phyloP scores from a whole-genome alignment of 2,113 vertebrate genomes.

The Sterrhoptilus dennistouni region DNA sequence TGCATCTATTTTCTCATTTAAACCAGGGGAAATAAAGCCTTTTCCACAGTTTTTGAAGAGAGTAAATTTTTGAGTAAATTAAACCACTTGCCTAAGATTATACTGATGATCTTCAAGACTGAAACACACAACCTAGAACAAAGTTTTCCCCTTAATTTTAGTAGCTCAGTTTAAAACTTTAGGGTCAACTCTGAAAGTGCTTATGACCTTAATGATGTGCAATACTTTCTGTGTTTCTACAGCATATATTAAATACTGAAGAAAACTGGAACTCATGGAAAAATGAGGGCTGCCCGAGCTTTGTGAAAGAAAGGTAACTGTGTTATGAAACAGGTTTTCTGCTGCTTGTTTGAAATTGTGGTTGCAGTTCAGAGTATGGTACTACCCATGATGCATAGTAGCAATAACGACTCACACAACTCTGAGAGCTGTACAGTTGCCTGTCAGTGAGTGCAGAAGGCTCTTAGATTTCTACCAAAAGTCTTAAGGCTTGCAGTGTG shows the following conservation, averaged over 20 bases:
- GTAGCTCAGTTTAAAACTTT: not conserved
- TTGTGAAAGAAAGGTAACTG: conserved; percentile 94
- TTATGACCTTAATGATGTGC: not conserved
- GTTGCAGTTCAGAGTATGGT: not conserved
- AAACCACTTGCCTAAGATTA: not conserved
- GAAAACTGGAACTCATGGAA: conserved; percentile 99
- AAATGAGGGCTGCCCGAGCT: conserved; percentile 97
- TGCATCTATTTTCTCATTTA: not conserved
- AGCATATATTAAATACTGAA: conserved; percentile 97
- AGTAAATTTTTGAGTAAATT: not conserved
- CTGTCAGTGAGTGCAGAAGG: not conserved
- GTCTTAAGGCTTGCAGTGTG: not conserved
- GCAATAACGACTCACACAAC: fast-evolving
- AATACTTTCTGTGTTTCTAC: conserved; percentile 10
- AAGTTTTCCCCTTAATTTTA: not conserved
- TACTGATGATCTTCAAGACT: not conserved
- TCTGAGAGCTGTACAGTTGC: not conserved
- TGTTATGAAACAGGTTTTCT: not conserved
- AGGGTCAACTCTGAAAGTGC: not conserved
- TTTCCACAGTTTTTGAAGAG: not conserved
- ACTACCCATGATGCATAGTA: not conserved
- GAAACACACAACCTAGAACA: not conserved
- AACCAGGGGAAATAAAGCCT: not conserved
- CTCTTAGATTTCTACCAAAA: not conserved
- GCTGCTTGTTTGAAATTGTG: not conserved